Percentiles rank a stretch among this genome's conserved stretches.
Evolutionary conservation across 2,888 invertebrate genomes (phyloP).

Genomic region (Cryptus viduatorius): DNA sequence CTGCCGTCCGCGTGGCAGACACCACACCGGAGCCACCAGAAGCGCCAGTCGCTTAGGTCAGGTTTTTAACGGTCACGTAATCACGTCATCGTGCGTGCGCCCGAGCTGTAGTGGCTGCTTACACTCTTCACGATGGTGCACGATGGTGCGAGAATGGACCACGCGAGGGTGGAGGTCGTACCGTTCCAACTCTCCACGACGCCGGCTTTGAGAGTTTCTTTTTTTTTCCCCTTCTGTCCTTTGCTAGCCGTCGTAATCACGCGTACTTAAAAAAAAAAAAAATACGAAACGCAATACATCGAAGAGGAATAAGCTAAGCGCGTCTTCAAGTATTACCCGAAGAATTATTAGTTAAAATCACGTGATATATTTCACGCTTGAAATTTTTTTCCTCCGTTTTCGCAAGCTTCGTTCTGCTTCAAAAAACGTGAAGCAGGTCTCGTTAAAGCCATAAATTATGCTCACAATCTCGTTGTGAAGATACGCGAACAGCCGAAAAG

Average conservation of each 20-base stretch:
- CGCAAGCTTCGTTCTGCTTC: no score
- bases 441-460: constrained; percentile 62
- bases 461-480: constrained; percentile 48
- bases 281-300: background rate
- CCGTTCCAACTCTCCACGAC: no score
- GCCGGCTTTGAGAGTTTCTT: background rate
- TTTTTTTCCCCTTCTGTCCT: background rate
- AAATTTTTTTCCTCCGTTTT: no score
- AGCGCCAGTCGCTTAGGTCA: constrained; percentile 80
- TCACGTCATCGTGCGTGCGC: constrained; percentile 82
- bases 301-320: no score
- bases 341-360: no score
- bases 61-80: constrained; percentile 83
- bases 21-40: constrained; percentile 55
- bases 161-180: constrained; percentile 72
- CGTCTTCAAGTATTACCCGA: no score
- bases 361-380: no score
- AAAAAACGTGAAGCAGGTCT: background rate
- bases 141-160: constrained; percentile 76
- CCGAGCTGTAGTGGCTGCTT: constrained; percentile 50
- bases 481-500: constrained; percentile 55
- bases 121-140: constrained; percentile 55
- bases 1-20: constrained; percentile 68
- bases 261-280: background rate
- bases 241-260: constrained; percentile 13